These are phyloP conservation scores for Aythya baeri DNA, from an alignment of 2,113 vertebrate species.

Conservation along the genomic window DNA sequence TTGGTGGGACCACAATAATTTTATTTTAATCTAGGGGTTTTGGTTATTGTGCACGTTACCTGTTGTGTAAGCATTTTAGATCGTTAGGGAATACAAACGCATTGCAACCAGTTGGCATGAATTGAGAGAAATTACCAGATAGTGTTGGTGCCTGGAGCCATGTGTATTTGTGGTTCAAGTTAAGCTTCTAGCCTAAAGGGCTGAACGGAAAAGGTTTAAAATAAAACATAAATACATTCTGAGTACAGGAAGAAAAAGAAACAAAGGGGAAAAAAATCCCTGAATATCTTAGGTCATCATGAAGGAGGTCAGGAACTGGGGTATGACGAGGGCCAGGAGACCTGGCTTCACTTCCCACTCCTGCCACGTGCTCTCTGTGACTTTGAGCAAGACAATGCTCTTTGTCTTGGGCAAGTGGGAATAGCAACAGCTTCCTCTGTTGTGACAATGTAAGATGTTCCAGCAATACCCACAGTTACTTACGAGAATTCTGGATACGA, in stretches of 20 bases:
- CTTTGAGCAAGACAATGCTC: background rate
- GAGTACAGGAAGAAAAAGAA: slow-evolving; percentile 53
- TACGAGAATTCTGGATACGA: background rate
- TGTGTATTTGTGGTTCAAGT: background rate
- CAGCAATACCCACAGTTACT: background rate
- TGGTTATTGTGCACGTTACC: background rate
- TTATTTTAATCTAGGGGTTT: background rate
- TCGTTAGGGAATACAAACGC: accelerated
- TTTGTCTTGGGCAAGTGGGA: background rate
- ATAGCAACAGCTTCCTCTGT: background rate
- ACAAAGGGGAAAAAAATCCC: slow-evolving; percentile 33
- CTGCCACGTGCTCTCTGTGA: background rate
- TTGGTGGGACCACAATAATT: background rate
- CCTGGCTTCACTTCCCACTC: background rate
- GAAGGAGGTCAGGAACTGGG: slow-evolving; percentile 30
- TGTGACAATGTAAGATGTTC: background rate
- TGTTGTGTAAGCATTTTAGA: background rate
- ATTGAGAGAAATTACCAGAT: background rate
- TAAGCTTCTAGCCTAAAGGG: background rate
- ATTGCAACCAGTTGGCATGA: background rate
- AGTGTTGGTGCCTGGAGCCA: background rate
- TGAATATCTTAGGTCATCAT: background rate
- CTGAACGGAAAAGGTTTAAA: slow-evolving; percentile 16
- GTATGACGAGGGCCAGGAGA: background rate
- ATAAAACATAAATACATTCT: slow-evolving; percentile 1